Conservation (phyloP, 2,797 vertebrate species). For the Cirrhinus mrigala region DNA sequence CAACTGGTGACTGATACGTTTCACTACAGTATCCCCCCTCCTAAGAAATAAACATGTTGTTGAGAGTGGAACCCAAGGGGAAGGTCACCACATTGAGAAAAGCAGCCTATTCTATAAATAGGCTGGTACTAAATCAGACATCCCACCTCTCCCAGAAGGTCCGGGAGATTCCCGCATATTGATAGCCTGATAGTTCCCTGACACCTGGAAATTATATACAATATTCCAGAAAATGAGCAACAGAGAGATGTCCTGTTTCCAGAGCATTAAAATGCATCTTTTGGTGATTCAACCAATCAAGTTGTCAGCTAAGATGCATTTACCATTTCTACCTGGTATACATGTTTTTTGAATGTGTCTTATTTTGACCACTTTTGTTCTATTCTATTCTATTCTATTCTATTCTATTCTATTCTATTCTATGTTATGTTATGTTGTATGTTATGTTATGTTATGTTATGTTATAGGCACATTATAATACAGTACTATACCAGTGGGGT, state of each 20-base stretch:
- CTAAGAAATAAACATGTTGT: slow-evolving; percentile 63
- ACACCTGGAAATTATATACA: background rate
- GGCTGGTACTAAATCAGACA: background rate
- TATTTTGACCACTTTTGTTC: background rate
- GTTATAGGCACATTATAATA: no score
- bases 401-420: no score
- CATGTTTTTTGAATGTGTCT: background rate
- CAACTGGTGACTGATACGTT: slow-evolving; percentile 51
- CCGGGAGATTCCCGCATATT: background rate
- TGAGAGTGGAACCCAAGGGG: background rate
- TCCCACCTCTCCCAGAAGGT: background rate
- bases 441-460: no score
- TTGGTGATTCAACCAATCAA: background rate
- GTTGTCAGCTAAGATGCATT: background rate
- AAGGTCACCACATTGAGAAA: slow-evolving; percentile 5
- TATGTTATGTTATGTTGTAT: no score
- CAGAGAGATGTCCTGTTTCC: background rate
- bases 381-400: no score
- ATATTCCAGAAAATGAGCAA: no score
- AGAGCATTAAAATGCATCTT: background rate
- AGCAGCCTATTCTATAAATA: background rate
- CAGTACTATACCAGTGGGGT: no score
- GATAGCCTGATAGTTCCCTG: background rate
- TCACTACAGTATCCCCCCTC: slow-evolving; percentile 60
- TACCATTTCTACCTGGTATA: background rate